Base-by-base conservation (phyloP, 2,888 invertebrate genomes). In the Sinelater perroti region DNA sequence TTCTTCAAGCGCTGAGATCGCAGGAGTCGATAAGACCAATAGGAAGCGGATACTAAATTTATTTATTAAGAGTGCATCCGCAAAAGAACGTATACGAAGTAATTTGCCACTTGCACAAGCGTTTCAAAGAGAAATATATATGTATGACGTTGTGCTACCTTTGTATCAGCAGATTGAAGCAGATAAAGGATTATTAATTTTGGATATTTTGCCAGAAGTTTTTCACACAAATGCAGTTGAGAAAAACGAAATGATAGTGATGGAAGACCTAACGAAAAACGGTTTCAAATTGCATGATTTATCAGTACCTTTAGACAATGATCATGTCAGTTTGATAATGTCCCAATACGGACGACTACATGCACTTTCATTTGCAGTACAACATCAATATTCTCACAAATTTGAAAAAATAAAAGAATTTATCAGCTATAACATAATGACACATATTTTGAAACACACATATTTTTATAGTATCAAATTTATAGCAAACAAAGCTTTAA, bases 341-440 rank as follows among this genome's bases (percentile, higher is more conserved):
- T 61, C 60, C 14, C 66, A 69, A 18, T 67, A 71, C 17, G 73
- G 64, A 1, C 65, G 64, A 38, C 66, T 63, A 31, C 71, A 72
- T 47, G 64, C 68, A 1, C 53, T 71, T 10, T 70, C 70, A 0
- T 69, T 65, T 53, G 70, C 68, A 1, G 35, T 70, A 28, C 66
- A 66, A 33, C 60, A 67, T 31, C 62, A 66, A 47, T 35, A 65
- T 6, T 59, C 61, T 0, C 60, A 60, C 14, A 30, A 26, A 7
- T 54, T 54, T 30, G 13, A 30, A 4, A 28, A 46, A 10, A 2
- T 45, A 8, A 40, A 17, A 1, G 35, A 20, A 14, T 45, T 30
- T 17, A 10, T 10, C n/a, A 14, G 0, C 18, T 4, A n/a, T 14
- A 28, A 30, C 8, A 28, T 10, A 26, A 26, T n/a, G 5, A 26